A percentile compares a stretch with the other conserved stretches of the same genome.
Conservation (phyloP, 92 coral and sea anemone species). For the Epizoanthus stellaris region DNA sequence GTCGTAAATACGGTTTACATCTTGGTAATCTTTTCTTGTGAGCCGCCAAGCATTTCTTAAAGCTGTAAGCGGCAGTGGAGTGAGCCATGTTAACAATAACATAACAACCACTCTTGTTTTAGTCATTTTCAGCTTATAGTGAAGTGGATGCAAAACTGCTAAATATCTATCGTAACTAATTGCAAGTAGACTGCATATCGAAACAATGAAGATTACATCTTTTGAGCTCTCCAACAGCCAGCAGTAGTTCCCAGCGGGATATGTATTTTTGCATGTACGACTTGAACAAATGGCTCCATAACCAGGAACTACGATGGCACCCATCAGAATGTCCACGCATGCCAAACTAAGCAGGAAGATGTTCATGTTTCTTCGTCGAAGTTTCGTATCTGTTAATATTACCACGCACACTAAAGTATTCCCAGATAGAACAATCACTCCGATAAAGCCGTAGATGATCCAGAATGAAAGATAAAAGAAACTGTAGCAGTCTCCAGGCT, state of each 20-base stretch:
- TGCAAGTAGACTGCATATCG: constrained; percentile 8
- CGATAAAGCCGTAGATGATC: constrained; percentile 18
- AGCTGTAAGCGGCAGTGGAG: constrained; percentile 16
- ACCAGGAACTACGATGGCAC: constrained; percentile 26
- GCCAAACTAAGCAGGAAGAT: constrained; percentile 22
- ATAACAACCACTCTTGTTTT: constrained; percentile 1
- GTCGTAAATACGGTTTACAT: constrained; percentile 21
- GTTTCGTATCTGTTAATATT: not conserved
- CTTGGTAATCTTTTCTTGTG: not conserved
- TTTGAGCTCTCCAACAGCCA: constrained; percentile 16
- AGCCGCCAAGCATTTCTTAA: constrained; percentile 21
- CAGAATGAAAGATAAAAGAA: not conserved
- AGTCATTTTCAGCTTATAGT: constrained; percentile 12
- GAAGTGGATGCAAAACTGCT: constrained; percentile 25
- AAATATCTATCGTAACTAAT: constrained; percentile 24
- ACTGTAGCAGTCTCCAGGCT: not conserved
- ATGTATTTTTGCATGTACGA: not conserved
- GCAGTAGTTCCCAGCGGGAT: not conserved
- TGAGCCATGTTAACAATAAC: not conserved
- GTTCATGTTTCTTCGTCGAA: constrained; percentile 19
- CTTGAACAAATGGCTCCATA: constrained; percentile 27
- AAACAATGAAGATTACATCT: not conserved
- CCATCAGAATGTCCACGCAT: constrained; percentile 20
- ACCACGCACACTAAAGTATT: constrained; percentile 5
- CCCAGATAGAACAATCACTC: constrained; percentile 10